phyloP scores from a whole-genome alignment of 2,888 invertebrate genomes.

The Lasioglossum morio region DNA sequence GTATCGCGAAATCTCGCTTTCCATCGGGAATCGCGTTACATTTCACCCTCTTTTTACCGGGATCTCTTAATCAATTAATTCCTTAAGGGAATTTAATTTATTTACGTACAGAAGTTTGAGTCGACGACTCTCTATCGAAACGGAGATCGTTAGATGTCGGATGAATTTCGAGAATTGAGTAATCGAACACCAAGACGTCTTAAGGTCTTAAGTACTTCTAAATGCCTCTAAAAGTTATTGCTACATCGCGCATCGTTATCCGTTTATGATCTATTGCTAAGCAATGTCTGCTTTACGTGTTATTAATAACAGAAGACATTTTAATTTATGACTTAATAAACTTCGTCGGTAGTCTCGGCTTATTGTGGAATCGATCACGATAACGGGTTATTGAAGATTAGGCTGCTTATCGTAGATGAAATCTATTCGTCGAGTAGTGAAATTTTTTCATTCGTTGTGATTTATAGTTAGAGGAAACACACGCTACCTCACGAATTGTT shows the following conservation, averaged over 20 bases:
- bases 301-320: not conserved
- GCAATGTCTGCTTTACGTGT: not conserved
- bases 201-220: not conserved
- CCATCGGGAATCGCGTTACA: not conserved
- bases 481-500: too few species aligned
- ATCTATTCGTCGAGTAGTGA: too few species aligned
- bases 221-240: not conserved
- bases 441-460: too few species aligned
- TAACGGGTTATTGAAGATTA: too few species aligned
- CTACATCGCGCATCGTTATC: not conserved
- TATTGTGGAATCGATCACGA: too few species aligned
- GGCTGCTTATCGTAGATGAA: too few species aligned
- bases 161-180: not conserved
- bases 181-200: not conserved
- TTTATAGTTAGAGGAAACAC: too few species aligned
- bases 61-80: not conserved
- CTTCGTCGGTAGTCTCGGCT: not conserved
- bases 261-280: not conserved
- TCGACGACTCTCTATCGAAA: not conserved
- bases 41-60: not conserved
- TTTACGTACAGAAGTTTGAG: not conserved
- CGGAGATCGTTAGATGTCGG: not conserved
- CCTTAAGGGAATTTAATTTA: not conserved
- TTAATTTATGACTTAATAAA: not conserved
- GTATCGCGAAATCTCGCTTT: conserved; percentile 51